phyloP scores from a whole-genome alignment of 2,797 vertebrate genomes.

The Enteromius paludinosus region DNA sequence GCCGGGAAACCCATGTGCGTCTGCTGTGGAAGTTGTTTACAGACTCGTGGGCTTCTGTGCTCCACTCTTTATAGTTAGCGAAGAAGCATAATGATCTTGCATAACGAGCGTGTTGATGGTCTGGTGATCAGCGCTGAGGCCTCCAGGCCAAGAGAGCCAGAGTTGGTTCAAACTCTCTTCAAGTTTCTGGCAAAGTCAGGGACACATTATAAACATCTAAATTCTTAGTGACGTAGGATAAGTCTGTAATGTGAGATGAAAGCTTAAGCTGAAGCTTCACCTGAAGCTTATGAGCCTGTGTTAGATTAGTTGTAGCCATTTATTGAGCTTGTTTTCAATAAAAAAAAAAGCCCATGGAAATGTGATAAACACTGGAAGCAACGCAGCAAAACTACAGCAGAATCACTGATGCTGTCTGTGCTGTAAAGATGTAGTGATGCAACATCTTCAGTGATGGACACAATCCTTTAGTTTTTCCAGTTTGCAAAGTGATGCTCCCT shows the following conservation, averaged over 20 bases:
- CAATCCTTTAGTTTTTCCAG: not conserved
- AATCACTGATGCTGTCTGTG: not conserved
- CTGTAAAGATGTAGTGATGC: not conserved
- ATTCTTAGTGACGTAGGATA: not conserved
- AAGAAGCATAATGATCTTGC: not conserved
- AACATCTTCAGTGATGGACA: not conserved
- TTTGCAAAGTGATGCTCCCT: not conserved
- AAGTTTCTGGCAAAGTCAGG: not conserved
- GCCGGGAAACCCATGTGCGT: not conserved
- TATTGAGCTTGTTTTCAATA: not conserved
- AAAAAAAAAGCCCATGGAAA: too few relatives aligned
- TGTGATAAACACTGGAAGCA: not conserved
- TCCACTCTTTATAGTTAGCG: not conserved
- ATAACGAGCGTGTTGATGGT: constrained; percentile 1
- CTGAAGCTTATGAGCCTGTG: too few relatives aligned
- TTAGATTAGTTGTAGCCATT: not conserved
- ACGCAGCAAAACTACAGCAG: not conserved
- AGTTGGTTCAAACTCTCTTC: not conserved
- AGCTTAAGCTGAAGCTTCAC: not conserved
- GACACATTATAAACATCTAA: not conserved
- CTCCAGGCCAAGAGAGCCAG: not conserved
- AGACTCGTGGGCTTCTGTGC: not conserved
- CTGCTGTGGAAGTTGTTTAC: not conserved
- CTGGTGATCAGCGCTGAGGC: not conserved
- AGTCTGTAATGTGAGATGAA: not conserved